Percentiles rank a stretch among this genome's conserved stretches.
These are phyloP conservation scores for Nemotelus nigrinus DNA, from an alignment of 2,888 invertebrate species.

Conservation along the genomic window DNA sequence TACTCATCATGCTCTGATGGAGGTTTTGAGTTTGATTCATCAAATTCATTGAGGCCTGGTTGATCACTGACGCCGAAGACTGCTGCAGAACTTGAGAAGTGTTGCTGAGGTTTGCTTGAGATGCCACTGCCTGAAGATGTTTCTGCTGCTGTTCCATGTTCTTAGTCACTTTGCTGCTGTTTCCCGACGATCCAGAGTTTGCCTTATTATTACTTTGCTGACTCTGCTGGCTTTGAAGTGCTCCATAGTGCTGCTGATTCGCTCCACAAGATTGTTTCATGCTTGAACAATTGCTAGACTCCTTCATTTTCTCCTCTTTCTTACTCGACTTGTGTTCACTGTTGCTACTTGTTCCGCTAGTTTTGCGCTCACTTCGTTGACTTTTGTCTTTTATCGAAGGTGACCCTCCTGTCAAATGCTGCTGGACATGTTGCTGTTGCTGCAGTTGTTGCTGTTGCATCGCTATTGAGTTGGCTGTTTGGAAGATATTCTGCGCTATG, in stretches of 20 bases:
- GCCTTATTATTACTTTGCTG: constrained; percentile 42
- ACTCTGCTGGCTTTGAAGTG: constrained; percentile 37
- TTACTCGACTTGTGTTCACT: constrained; percentile 52
- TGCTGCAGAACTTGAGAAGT: constrained; percentile 51
- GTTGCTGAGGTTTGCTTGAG: constrained; percentile 47
- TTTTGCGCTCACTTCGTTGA: constrained; percentile 48
- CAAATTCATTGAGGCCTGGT: constrained; percentile 50
- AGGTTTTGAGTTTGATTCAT: constrained; percentile 51
- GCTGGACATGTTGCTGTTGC: constrained; percentile 50
- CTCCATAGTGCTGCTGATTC: constrained; percentile 46
- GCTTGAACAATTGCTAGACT: constrained; percentile 47
- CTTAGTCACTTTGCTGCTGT: constrained; percentile 49
- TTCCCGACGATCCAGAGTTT: constrained; percentile 29
- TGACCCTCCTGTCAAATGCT: constrained; percentile 42
- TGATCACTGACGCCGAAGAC: constrained; percentile 49
- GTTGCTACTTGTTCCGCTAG: constrained; percentile 6
- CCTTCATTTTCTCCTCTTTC: constrained; percentile 58
- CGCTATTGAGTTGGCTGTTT: constrained; percentile 59
- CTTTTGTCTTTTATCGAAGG: constrained; percentile 47
- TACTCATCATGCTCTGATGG: constrained; percentile 46
- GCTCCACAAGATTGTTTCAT: constrained; percentile 45
- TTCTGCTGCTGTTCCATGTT: constrained; percentile 50
- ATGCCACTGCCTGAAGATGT: constrained; percentile 48
- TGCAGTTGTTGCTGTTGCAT: constrained; percentile 61
- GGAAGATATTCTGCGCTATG: constrained; percentile 62